A percentile compares a stretch with the other conserved stretches of the same genome.
These are phyloP conservation scores for Thalassophryne amazonica DNA, from an alignment of 2,797 vertebrate species.

Conservation along the genomic window DNA sequence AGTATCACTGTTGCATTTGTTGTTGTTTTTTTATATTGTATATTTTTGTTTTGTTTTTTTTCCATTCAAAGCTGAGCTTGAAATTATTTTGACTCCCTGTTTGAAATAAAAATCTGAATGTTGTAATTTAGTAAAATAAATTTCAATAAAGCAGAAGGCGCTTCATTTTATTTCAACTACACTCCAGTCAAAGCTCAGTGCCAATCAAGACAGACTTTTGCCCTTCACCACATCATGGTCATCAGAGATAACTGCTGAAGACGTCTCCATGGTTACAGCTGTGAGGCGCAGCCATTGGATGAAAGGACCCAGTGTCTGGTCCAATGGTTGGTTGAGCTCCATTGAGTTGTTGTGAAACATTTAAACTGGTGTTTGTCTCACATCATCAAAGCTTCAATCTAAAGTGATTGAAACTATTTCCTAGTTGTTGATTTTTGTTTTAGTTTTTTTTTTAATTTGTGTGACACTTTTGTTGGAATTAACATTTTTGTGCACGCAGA, in stretches of 20 bases:
- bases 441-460: slow-evolving; percentile 7
- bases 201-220: slow-evolving; percentile 1
- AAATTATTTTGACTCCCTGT: neutral
- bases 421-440: slow-evolving; percentile 46
- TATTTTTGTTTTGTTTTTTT: slow-evolving; percentile 74
- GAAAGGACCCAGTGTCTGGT: slow-evolving; percentile 60
- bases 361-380: slow-evolving; percentile 2
- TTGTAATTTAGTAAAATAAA: neutral
- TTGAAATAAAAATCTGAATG: neutral
- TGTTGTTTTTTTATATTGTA: too few species aligned
- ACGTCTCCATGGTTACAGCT: slow-evolving; percentile 61
- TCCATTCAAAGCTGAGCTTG: slow-evolving; percentile 6
- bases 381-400: slow-evolving; percentile 73
- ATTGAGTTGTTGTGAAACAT: slow-evolving; percentile 14
- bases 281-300: slow-evolving; percentile 57
- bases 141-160: neutral
- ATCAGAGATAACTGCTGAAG: slow-evolving; percentile 71
- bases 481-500: neutral
- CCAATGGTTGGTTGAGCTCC: slow-evolving; percentile 63
- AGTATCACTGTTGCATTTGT: slow-evolving; percentile 52
- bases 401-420: slow-evolving; percentile 72
- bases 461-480: slow-evolving; percentile 6
- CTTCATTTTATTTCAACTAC: neutral
- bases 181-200: slow-evolving; percentile 8
- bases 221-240: slow-evolving; percentile 18